Base-by-base conservation (phyloP, 2,888 invertebrate genomes). In the Cheilosia urbana region DNA sequence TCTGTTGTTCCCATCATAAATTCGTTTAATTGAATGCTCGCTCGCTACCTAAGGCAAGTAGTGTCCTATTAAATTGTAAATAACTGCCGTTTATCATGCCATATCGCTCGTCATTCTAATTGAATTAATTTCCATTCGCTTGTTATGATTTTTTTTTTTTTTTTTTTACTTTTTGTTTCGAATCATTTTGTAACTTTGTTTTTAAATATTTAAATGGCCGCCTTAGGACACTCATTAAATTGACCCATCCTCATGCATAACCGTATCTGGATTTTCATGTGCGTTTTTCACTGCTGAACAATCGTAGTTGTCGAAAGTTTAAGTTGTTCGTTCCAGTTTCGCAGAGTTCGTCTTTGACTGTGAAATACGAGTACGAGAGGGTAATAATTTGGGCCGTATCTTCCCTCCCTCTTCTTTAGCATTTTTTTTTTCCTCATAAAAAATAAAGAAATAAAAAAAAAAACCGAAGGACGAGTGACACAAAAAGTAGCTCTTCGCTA, bases 121-220 rank as follows among this genome's bases (percentile, higher is more conserved):
- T 60, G 71, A 49, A 71, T 60, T 71, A 62, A 62, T 62, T 66
- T 40, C 19, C 65, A 9, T 34, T 55, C 40, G 21, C 37, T 55
- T 65, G 47, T 65, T 49, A 51, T 30, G 51, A 47, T 66, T 75
- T 24, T 57, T 45, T 42, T 40, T 60, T n/a, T 66, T 75, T 24
- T 57, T 45, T 42, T 40, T 60, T n/a, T 11, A 0, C 19, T 27
- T 6, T 27, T 27, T 27, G 6, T 27, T 27, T 27, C 1, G 30
- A 19, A 40, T 62, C 63, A 40, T 55, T 21, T n/a, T 30, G 51
- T 42, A 42, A 51, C 40, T 68, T 76, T 58, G 19, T 57, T 55
- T 73, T 63, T 68, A 49, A 62, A 62, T 68, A 63, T 78, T 76
- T 53, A 76, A 76, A 71, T 47, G 30, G 24, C 24, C 58, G 63